Percentiles rank a stretch among this genome's conserved stretches.
These are phyloP conservation scores for Diplolepis rosae DNA, from an alignment of 2,888 invertebrate genomes.

Conservation along the genomic window DNA sequence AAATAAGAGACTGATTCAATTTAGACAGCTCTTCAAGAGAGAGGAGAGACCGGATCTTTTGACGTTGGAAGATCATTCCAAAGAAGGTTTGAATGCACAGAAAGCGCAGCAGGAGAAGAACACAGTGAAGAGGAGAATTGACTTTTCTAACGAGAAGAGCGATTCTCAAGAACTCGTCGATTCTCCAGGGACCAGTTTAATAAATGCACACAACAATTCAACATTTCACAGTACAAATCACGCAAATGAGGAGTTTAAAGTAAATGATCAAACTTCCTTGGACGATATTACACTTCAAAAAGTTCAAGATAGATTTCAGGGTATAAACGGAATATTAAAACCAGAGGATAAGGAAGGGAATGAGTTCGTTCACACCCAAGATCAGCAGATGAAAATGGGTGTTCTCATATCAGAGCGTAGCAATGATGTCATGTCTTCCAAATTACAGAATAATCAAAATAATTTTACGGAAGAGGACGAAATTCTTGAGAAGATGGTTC, in stretches of 20 bases:
- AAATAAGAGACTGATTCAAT: conserved; percentile 64
- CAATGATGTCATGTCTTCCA: conserved; percentile 1
- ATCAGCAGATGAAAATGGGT: neutral
- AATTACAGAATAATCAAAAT: conserved; percentile 8
- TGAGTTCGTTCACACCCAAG: neutral
- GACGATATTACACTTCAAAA: neutral
- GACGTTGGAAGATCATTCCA: conserved; percentile 43
- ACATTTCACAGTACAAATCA: conserved; percentile 63
- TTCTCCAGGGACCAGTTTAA: conserved; percentile 51
- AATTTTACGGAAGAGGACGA: conserved; percentile 58
- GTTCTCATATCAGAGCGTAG: neutral
- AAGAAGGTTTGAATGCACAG: neutral
- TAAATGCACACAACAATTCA: conserved; percentile 53
- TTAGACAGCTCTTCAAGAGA: conserved; percentile 67
- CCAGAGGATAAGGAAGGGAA: neutral
- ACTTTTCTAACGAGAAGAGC: conserved; percentile 50
- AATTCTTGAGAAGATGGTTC: conserved; percentile 74
- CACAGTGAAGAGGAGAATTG: conserved; percentile 51
- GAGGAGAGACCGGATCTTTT: conserved; percentile 55
- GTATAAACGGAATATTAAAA: neutral
- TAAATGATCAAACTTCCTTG: neutral
- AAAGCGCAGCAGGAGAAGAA: neutral
- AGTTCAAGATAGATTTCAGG: neutral
- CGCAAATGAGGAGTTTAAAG: conserved; percentile 38
- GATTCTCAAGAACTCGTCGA: conserved; percentile 30